Base-by-base conservation (phyloP, 2,797 vertebrate genomes). In the Chrosomus eos region DNA sequence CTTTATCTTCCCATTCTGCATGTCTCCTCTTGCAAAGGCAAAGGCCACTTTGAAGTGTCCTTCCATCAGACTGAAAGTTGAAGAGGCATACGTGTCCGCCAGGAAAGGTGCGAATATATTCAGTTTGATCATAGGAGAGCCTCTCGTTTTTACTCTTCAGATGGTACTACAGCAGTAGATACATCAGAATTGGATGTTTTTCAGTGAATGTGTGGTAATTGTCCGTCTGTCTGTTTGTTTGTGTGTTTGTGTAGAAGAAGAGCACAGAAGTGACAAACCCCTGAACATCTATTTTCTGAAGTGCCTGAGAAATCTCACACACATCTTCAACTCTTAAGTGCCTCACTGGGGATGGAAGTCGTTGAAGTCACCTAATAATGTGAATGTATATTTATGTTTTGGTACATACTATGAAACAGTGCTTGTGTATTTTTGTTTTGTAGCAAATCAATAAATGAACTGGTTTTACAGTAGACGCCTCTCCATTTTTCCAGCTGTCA, bases 11-110 rank as follows among this genome's bases (percentile, higher is more conserved):
- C 16, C 21, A 16, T 67, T 45, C 58, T 68, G 71, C 75, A 45
- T 62, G 70, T 86, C 77, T 90, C 88, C 68, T 75, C 82, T 82
- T 84, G 64, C 18, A 87, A 93, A 99, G 98, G 98, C 97, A 78
- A 99, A 97, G 94, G 95, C 96, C 48, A 94, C 93, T 91, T 94
- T 99, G 93, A 99, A 97, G 94, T 97, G 95, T 91, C 96, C 97
- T 67, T 96, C 95, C 36, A 92, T 99, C 91, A 96, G 95, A 90
- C 90, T 96, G 91, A 97, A 92, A 94, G 93, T 99, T 87, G 96
- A 98, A 80, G 95, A 97, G 85, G 96, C 97, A 0, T 95, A 95
- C 82, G 87, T 88, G 72, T 88, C 85, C 83, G 92, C 91, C 31
- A 96, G 95, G 90, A 96, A 94, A 95, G 95, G 97, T 98, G 94